Evolutionary conservation across 2,113 vertebrate species (phyloP).

Genomic region (Cavia aperea): DNA sequence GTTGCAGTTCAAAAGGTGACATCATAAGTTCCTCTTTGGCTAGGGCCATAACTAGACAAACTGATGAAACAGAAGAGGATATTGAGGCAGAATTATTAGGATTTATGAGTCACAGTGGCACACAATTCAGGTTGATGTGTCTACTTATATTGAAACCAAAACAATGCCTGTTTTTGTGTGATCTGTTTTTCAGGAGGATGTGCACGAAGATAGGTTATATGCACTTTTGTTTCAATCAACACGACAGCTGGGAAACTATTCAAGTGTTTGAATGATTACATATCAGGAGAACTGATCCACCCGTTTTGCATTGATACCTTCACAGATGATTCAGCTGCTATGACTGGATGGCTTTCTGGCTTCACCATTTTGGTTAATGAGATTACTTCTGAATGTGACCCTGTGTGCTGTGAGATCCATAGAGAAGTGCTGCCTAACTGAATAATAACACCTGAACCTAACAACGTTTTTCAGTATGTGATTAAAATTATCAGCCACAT

Average conservation of each 20-base stretch:
- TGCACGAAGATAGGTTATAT: background rate
- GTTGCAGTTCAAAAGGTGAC: background rate
- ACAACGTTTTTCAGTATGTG: background rate
- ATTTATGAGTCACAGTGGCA: background rate
- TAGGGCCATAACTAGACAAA: background rate
- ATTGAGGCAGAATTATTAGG: background rate
- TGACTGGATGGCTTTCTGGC: background rate
- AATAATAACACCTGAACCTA: background rate
- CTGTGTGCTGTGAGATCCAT: background rate
- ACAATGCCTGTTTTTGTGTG: background rate
- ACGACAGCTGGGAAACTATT: background rate
- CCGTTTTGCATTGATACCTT: background rate
- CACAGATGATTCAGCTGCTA: background rate
- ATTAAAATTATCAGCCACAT: background rate
- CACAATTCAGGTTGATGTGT: background rate
- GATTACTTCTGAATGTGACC: background rate
- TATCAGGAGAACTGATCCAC: background rate
- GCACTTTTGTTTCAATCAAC: background rate
- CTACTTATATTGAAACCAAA: background rate
- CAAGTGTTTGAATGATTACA: background rate
- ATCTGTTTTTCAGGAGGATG: background rate
- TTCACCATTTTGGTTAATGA: background rate
- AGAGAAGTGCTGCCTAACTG: background rate
- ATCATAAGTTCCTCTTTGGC: background rate
- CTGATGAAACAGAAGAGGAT: background rate